Evolutionary conservation across 1,140 invertebrate genomes (phyloP), one percentile per base, ranked within the genome.

Genomic region (Pogonomyrmex californicus): DNA sequence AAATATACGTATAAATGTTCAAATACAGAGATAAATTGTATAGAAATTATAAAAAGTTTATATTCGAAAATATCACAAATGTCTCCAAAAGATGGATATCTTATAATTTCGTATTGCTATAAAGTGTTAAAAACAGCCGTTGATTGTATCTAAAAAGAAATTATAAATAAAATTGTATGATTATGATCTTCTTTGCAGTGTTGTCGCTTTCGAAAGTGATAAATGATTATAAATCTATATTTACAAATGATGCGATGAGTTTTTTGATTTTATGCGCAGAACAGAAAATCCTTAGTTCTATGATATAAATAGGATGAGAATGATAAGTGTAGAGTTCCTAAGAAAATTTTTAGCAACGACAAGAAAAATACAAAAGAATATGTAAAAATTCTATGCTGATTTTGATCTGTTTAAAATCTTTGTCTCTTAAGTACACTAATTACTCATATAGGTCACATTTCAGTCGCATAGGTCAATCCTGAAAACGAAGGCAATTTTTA

Each of bases 231-330:
- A 81, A 10, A 68, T 78, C 33, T 30, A 60, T 88, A 89, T 81
- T 76, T 89, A 88, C 83, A 89, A 7, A 89, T 17, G 36, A 75
- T 38, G 36, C 51, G 41, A 60, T 82, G 54, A 38, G 30, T 36
- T 71, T 33, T 87, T 88, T 86, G 38, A 86, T 86, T 83, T 83
- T 83, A 83, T 56, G 75, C 49, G 47, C 17, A 85, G 12, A 78
- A 78, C 38, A 78, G 9, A 49, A 17, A 12, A 47, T 33, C 7
- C 23, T 49, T 58, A 44, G 12, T 44, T 78, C 71, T 78, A 86
- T 70, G n/a, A 79, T 73, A 73, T 73, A 78, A 86, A 86, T 86
- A 68, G n/a, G 12, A 41, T 51, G 62, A 56, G 33, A 33, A 77
- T 38, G 63, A 17, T 5, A 47, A 44, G 62, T 30, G 30, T 49